These are phyloP conservation scores for Corynorhinus townsendii DNA, from an alignment of 2,113 vertebrate species.

Conservation along the genomic window DNA sequence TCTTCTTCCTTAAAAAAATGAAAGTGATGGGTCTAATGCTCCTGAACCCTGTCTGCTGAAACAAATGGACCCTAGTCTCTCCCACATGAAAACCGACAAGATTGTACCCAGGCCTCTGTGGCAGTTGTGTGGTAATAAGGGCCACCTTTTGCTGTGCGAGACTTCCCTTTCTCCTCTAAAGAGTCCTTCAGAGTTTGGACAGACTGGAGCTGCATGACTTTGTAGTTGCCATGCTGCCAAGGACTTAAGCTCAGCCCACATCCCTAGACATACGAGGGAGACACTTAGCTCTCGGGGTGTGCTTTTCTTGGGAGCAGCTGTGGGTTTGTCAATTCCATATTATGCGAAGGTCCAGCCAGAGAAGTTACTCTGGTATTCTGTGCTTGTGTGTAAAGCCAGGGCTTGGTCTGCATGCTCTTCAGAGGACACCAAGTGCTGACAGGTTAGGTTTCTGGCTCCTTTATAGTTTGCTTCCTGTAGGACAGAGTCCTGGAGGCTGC, in stretches of 20 bases:
- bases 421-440: no score
- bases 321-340: background rate
- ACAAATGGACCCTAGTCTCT: background rate
- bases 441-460: background rate
- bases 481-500: background rate
- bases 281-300: background rate
- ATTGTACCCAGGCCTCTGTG: fast-evolving
- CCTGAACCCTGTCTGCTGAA: background rate
- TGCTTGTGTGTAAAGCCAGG: background rate
- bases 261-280: background rate
- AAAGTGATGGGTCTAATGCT: background rate
- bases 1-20: background rate
- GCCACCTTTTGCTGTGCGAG: background rate
- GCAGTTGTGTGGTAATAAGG: background rate
- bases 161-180: background rate
- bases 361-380: background rate
- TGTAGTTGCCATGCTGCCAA: fast-evolving
- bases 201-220: background rate
- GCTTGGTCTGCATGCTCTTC: background rate
- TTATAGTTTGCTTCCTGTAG: background rate
- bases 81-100: fast-evolving
- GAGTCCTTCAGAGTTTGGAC: background rate
- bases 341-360: background rate
- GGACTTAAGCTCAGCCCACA: background rate
- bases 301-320: background rate